Evolutionary conservation across 2,888 invertebrate species (phyloP).

Genomic region (Endotricha flammealis): DNA sequence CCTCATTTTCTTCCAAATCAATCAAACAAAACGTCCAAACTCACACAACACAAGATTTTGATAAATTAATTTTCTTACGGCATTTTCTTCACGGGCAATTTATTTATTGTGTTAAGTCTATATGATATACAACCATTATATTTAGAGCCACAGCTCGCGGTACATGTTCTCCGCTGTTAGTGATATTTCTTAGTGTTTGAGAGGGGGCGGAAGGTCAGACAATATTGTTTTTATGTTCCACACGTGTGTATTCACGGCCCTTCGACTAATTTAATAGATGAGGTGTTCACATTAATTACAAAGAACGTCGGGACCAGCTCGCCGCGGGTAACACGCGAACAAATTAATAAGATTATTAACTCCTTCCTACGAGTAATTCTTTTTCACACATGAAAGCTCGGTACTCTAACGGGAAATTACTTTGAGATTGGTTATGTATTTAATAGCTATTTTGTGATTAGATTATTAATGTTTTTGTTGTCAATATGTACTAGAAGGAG

Average conservation of each 20-base stretch:
- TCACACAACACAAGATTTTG: constrained; percentile 42
- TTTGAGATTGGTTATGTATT: not conserved
- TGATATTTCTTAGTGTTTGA: constrained; percentile 13
- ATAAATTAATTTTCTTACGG: constrained; percentile 72
- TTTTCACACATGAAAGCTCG: constrained; percentile 27
- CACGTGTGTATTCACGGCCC: constrained; percentile 64
- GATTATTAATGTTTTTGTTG: too few species aligned
- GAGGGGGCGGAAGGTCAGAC: constrained; percentile 32
- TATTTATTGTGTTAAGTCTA: constrained; percentile 67
- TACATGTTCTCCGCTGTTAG: constrained; percentile 11
- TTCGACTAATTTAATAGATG: constrained; percentile 76
- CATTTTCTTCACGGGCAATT: constrained; percentile 71
- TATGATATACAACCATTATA: constrained; percentile 40
- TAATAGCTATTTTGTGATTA: too few species aligned
- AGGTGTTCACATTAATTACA: constrained; percentile 77
- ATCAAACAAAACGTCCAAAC: constrained; percentile 41
- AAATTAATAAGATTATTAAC: constrained; percentile 76
- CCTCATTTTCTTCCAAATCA: constrained; percentile 30
- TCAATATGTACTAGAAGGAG: too few species aligned
- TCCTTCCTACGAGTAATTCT: constrained; percentile 73
- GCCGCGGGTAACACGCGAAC: constrained; percentile 60
- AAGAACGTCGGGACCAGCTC: constrained; percentile 70
- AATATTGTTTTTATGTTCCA: constrained; percentile 44
- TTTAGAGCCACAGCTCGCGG: constrained; percentile 27
- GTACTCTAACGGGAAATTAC: constrained; percentile 13